Conservation (phyloP, 2,888 invertebrate species). For the Nomada lathburiana region DNA sequence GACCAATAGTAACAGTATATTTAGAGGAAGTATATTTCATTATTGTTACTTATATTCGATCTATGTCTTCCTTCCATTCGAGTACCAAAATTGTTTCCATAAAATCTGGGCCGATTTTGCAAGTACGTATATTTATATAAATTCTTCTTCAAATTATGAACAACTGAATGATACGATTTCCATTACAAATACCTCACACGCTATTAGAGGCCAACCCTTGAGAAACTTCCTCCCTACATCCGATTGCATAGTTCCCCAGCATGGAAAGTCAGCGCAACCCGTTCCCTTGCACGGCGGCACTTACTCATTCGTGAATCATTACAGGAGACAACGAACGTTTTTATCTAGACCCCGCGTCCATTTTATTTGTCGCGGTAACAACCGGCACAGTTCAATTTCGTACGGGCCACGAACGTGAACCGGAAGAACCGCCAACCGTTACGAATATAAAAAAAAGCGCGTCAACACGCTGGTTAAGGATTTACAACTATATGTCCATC, state of each 20-base stretch:
- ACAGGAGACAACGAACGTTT: constrained; percentile 42
- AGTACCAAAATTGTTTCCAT: no score
- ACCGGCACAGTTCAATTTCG: constrained; percentile 36
- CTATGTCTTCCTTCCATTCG: no score
- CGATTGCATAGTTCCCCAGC: neutral
- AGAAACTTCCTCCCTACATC: neutral
- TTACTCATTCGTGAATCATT: constrained; percentile 62
- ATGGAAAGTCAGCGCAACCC: neutral
- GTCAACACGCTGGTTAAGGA: constrained; percentile 60
- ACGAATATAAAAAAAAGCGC: constrained; percentile 53
- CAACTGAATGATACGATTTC: no score
- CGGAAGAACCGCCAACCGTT: constrained; percentile 34
- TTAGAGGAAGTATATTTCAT: no score
- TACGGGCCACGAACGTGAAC: constrained; percentile 34
- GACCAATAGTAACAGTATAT: no score
- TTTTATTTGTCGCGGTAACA: constrained; percentile 33
- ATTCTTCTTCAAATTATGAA: no score
- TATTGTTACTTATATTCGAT: no score
- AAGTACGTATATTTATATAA: no score
- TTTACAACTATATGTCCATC: constrained; percentile 64
- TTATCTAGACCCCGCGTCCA: constrained; percentile 34
- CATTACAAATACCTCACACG: no score
- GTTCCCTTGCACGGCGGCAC: constrained; percentile 36
- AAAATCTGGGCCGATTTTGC: no score
- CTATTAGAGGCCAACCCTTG: no score